Conservation (phyloP, 1,140 invertebrate species). For the Notospermus geniculatus region DNA sequence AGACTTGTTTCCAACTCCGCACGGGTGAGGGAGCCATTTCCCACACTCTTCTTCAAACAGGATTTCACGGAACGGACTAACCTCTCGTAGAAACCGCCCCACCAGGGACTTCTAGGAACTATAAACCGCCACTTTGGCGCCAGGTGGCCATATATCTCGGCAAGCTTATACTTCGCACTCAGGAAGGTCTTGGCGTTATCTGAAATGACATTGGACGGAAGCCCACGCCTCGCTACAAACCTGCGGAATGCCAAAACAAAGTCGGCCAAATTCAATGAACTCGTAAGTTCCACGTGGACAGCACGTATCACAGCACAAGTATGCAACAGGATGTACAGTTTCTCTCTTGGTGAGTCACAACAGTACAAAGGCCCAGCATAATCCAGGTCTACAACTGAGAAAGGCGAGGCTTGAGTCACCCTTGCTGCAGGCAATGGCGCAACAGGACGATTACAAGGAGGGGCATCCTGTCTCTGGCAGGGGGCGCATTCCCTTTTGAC, state of each 20-base stretch:
- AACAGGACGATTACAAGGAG: too few species aligned
- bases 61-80: neutral
- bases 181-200: neutral
- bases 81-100: neutral
- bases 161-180: neutral
- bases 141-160: neutral
- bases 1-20: neutral
- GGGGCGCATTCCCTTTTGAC: too few species aligned
- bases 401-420: neutral
- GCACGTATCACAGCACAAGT: neutral
- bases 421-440: neutral
- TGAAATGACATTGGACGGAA: neutral
- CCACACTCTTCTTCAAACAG: neutral
- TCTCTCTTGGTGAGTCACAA: neutral
- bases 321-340: neutral
- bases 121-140: neutral
- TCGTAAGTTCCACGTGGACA: neutral
- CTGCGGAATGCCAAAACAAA: constrained; percentile 3
- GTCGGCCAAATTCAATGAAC: neutral
- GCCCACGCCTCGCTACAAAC: neutral
- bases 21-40: neutral
- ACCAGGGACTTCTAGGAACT: neutral
- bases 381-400: neutral
- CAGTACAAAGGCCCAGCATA: neutral
- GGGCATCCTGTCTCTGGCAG: too few species aligned